phyloP scores from a whole-genome alignment of 2,888 invertebrate species.

The Podotricha telesiphe region DNA sequence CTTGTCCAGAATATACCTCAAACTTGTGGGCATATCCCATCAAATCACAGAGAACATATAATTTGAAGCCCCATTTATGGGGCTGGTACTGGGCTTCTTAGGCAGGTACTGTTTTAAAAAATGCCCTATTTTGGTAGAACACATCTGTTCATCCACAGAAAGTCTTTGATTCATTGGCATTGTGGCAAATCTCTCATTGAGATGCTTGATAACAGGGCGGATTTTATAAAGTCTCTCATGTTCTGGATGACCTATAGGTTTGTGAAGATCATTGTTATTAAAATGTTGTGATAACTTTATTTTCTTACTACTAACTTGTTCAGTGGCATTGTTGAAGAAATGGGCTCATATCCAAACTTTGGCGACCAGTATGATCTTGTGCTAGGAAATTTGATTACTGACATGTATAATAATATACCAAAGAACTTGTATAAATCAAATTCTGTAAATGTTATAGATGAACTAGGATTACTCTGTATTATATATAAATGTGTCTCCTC shows the following conservation, averaged over 20 bases:
- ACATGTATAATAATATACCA: slow-evolving; percentile 37
- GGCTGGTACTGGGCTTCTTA: slow-evolving; percentile 3
- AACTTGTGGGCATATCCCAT: too few species aligned
- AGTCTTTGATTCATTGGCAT: slow-evolving; percentile 52
- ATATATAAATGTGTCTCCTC: slow-evolving; percentile 43
- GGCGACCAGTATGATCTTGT: slow-evolving; percentile 40
- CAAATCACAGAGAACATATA: not conserved
- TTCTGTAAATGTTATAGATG: slow-evolving; percentile 40
- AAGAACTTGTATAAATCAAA: slow-evolving; percentile 33
- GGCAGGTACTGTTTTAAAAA: slow-evolving; percentile 32
- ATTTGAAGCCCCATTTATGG: slow-evolving; percentile 32
- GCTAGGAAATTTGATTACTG: slow-evolving; percentile 32
- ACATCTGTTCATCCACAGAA: slow-evolving; percentile 45
- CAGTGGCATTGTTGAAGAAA: slow-evolving; percentile 36
- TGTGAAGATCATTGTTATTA: slow-evolving; percentile 49
- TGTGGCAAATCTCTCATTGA: slow-evolving; percentile 52
- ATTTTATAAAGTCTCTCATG: slow-evolving; percentile 48
- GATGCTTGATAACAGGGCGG: slow-evolving; percentile 47
- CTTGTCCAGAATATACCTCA: too few species aligned
- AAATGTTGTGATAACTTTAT: slow-evolving; percentile 48
- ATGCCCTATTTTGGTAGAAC: slow-evolving; percentile 41
- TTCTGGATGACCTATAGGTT: slow-evolving; percentile 47
- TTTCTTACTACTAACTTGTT: slow-evolving; percentile 47
- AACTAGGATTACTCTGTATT: slow-evolving; percentile 36
- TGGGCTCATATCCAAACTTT: slow-evolving; percentile 35